Base-by-base conservation (phyloP, 1,140 invertebrate species). In the Drosophila guanche region DNA sequence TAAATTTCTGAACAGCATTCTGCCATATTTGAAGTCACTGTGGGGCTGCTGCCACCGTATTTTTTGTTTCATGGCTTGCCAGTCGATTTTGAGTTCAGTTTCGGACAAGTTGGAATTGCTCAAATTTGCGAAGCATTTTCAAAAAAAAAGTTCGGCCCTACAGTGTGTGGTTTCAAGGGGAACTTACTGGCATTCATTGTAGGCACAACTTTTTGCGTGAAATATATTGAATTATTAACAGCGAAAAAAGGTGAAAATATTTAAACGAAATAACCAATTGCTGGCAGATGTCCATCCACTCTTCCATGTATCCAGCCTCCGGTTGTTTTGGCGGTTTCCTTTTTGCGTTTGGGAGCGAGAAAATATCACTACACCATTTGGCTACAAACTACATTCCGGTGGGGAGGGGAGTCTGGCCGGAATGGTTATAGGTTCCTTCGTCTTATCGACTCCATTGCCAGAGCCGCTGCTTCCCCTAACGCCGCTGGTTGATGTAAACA, bases 221-320 rank as follows among this genome's bases (percentile, higher is more conserved):
- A 86, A 66, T 65, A 70, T 62, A 50, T 65, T 85, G 69, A 85
- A 85, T 81, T 81, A 85, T 81, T 85, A 67, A 56, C 62, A 33
- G 6, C 40, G 66, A 54, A 70, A 71, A 77, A 57, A 58, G 70
- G 62, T 54, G 57, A 43, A 80, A 86, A 85, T 81, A 85, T 85
- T 86, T 75, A 86, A 86, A 74, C 77, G 81, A 48, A 56, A 58
- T 7, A 41, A 48, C 33, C 59, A 40, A 74, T 56, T 73, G n/a
- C 40, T 55, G 51, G 59, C 69, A 65, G 47, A 4, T 50, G 41
- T 43, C 56, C 63, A 68, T 14, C 50, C n/a, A 41, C 1, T 20
- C 8, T 2, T 20, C 14, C 12, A 10, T 62, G 8, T 5, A 37
- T 20, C 7, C 20, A 33, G 60, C 59, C 57, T 61, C 5, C 43